Base-by-base conservation (phyloP, 2,797 vertebrate genomes). In the Pipistrellus kuhlii region DNA sequence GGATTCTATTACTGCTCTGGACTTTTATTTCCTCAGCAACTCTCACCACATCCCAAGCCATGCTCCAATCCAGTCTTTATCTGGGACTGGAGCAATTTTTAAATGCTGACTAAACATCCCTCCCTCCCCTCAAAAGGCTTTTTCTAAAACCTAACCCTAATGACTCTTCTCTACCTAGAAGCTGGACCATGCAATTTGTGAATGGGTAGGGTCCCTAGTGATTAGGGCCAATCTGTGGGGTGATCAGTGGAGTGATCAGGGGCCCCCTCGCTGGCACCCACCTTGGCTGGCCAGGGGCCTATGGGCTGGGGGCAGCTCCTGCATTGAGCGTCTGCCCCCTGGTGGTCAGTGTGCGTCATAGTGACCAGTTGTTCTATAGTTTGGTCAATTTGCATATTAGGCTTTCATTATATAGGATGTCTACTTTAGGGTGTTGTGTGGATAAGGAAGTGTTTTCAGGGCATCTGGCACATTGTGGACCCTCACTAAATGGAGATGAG, bases 141-240 rank as follows among this genome's bases (percentile, higher is more conserved):
- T 88, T 83, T 83, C 57, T 69, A 76, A 90, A 78, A 71, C n/a
- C n/a, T 59, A 90, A 38, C 1, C 57, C 76, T 69, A 18, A 23
- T 9, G 7, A 41, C 21, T 72, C 87, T 66, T 77, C 15, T 86
- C 41, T 82, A 64, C 51, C 90, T 30, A 35, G 57, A 75, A 75
- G 73, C 3, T 88, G 66, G n/a, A 17, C 32, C 11, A 59, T 2
- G 1, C 27, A 59, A 59, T 59, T 59, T 13, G 12, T 27, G 25
- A 59, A 59, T 0, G 21, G 57, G 57, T 27, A 59, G 11, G 57
- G 25, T 27, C 57, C 25, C 23, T 59, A 27, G 57, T 11, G 3
- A 59, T 59, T 25, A 59, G 57, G 57, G 57, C 57, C 12, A 2
- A 59, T 59, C 25, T 59, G 25, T 59, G 57, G 25, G 25, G 12